These are phyloP conservation scores for Collichthys lucidus DNA, from an alignment of 2,113 vertebrate species.

Conservation along the genomic window DNA sequence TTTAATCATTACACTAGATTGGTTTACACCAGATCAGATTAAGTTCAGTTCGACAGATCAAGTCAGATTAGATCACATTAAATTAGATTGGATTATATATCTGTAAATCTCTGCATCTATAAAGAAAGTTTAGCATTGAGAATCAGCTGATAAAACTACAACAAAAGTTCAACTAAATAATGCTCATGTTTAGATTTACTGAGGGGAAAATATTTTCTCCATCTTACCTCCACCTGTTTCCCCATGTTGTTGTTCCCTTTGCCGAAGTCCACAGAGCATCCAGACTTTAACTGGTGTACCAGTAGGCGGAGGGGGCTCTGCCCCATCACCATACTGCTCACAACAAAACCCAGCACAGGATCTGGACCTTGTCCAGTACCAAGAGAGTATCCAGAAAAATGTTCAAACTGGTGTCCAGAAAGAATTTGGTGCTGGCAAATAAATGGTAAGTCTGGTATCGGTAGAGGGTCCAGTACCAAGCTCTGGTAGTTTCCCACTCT, in stretches of 20 bases:
- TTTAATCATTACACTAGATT: not conserved
- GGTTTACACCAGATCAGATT: not conserved
- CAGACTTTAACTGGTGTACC: conserved; percentile 29
- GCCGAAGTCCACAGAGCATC: conserved; percentile 35
- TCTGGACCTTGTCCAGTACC: not conserved
- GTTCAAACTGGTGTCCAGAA: not conserved
- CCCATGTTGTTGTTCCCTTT: conserved; percentile 31
- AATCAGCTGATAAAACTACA: not conserved
- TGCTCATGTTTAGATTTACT: not conserved
- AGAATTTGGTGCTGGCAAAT: not conserved
- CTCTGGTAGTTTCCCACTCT: no score
- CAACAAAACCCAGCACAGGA: not conserved
- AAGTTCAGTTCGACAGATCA: not conserved
- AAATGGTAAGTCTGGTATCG: not conserved
- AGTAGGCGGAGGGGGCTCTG: conserved; percentile 46
- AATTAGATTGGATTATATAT: not conserved
- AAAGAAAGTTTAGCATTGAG: no score
- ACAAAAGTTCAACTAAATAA: not conserved
- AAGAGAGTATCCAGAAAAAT: not conserved
- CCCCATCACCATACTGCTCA: conserved; percentile 65
- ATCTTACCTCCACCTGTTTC: conserved; percentile 68
- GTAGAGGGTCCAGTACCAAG: not conserved
- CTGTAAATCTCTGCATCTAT: no score
- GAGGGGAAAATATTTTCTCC: not conserved
- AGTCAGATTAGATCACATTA: not conserved